phyloP scores from a whole-genome alignment of 2,888 invertebrate species.

The Boloria selene region DNA sequence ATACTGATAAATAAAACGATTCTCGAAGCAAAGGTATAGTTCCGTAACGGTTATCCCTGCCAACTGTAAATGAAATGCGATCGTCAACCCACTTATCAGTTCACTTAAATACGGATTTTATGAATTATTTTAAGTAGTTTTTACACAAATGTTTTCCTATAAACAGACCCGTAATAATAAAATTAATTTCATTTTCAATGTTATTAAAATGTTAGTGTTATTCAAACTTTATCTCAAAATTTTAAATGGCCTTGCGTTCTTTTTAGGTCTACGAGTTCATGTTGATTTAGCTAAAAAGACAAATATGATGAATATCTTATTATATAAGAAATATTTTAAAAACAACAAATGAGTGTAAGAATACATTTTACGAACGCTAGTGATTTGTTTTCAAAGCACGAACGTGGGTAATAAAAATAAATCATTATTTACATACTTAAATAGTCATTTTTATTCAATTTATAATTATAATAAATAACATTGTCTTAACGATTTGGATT shows the following conservation, averaged over 20 bases:
- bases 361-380: neutral
- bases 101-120: constrained; percentile 22
- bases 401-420: too few species aligned
- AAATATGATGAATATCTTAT: too few species aligned
- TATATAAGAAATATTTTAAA: neutral
- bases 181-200: neutral
- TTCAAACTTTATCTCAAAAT: constrained; percentile 1
- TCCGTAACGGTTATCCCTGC: constrained; percentile 28
- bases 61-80: constrained; percentile 36
- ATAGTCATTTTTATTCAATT: too few species aligned
- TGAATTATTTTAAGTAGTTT: neutral
- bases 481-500: too few species aligned
- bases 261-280: neutral
- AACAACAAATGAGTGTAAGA: neutral
- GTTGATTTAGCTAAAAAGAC: too few species aligned
- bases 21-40: constrained; percentile 27
- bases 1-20: constrained; percentile 26
- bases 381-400: neutral
- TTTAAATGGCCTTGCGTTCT: neutral
- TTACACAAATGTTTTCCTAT: neutral
- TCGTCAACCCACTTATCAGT: constrained; percentile 35
- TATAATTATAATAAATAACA: too few species aligned
- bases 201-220: neutral
- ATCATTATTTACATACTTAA: too few species aligned
- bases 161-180: neutral